A percentile compares a stretch with the other conserved stretches of the same genome.
phyloP scores from a whole-genome alignment of 2,113 vertebrate species.

The Pelusios castaneus region DNA sequence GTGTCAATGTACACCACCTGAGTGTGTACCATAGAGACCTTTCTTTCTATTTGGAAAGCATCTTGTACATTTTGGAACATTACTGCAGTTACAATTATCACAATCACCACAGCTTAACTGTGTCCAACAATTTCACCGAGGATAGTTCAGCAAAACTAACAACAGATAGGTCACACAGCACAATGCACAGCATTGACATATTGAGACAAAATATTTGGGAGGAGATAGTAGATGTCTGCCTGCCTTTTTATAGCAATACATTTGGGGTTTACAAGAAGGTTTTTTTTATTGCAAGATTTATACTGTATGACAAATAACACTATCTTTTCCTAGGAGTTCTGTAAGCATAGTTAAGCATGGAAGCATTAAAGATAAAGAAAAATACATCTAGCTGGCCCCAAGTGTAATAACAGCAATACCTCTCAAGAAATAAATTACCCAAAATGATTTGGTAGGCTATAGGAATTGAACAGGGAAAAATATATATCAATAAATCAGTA shows the following conservation, averaged over 20 bases:
- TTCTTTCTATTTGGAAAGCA: neutral
- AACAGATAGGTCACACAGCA: neutral
- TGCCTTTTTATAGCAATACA: neutral
- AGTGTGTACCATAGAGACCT: neutral
- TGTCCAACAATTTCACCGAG: neutral
- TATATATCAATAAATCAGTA: conserved; percentile 56
- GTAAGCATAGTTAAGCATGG: conserved; percentile 33
- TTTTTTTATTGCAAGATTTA: conserved; percentile 50
- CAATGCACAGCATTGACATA: neutral
- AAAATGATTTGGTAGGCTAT: conserved; percentile 41
- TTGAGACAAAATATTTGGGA: conserved; percentile 5
- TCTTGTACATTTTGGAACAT: neutral
- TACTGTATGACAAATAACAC: conserved; percentile 16
- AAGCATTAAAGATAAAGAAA: conserved; percentile 55
- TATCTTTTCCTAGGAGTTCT: conserved; percentile 25
- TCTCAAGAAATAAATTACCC: conserved; percentile 57
- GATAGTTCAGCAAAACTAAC: neutral
- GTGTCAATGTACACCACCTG: neutral
- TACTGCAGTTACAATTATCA: neutral
- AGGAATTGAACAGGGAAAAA: conserved; percentile 54
- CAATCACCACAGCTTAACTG: neutral
- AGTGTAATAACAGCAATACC: conserved; percentile 46
- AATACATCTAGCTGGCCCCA: conserved; percentile 20
- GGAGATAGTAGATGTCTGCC: neutral
- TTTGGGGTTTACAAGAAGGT: neutral